These are phyloP conservation scores for Muricea muricata DNA, from an alignment of 92 coral and sea anemone genomes.

Conservation along the genomic window DNA sequence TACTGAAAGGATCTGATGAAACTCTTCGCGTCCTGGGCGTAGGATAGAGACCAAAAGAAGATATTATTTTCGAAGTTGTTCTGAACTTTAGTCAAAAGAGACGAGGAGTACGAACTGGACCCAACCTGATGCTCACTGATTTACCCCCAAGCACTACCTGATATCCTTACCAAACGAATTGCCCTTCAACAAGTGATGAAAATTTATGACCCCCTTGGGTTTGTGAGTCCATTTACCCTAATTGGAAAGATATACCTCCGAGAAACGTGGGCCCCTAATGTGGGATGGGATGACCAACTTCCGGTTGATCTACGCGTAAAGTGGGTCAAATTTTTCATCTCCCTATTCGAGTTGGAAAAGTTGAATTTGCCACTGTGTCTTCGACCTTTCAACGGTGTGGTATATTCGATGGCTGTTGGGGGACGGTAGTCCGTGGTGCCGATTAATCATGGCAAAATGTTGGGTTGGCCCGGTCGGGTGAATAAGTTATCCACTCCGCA, in stretches of 20 bases:
- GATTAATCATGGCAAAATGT: slow-evolving; percentile 71
- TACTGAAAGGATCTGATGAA: slow-evolving; percentile 69
- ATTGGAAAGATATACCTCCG: slow-evolving; percentile 63
- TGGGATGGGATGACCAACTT: slow-evolving; percentile 69
- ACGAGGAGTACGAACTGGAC: slow-evolving; percentile 36
- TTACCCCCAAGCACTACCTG: slow-evolving; percentile 58
- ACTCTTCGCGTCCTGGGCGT: slow-evolving; percentile 66
- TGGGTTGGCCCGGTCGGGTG: slow-evolving; percentile 68
- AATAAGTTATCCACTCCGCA: slow-evolving; percentile 69
- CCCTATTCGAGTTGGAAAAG: slow-evolving; percentile 57
- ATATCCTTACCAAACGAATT: slow-evolving; percentile 63
- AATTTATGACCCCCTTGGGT: slow-evolving; percentile 75
- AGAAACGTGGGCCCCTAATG: slow-evolving; percentile 70
- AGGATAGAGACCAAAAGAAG: slow-evolving; percentile 66
- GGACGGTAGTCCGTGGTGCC: slow-evolving; percentile 63
- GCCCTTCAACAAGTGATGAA: slow-evolving; percentile 72
- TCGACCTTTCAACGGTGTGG: slow-evolving; percentile 38
- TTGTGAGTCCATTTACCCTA: slow-evolving; percentile 67
- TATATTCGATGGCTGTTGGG: slow-evolving; percentile 67
- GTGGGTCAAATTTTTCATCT: slow-evolving; percentile 55
- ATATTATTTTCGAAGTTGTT: slow-evolving; percentile 51
- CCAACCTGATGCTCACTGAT: slow-evolving; percentile 44
- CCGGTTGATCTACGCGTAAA: slow-evolving; percentile 47
- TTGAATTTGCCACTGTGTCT: slow-evolving; percentile 50
- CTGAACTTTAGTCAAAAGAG: slow-evolving; percentile 69